Evolutionary conservation across 2,797 vertebrate species (phyloP), one percentile per base, ranked within the genome.

Genomic region (Echiichthys vipera): DNA sequence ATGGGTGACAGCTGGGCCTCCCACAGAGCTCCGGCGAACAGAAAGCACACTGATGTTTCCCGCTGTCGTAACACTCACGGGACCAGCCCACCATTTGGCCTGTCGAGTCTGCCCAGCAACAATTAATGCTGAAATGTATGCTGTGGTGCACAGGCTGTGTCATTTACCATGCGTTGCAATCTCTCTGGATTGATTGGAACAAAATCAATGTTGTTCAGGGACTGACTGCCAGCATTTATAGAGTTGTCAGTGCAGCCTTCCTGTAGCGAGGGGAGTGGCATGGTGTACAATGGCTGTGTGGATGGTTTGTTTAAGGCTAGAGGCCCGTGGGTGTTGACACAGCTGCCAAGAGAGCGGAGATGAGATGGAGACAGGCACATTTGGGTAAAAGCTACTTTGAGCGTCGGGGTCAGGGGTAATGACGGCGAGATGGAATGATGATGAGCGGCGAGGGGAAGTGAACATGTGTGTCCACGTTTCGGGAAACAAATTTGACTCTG

Each of bases 241-340:
- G 82, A 90, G 90, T 79, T 83, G 90, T 89, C 88, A 85, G 71
- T 17, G 66, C 54, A 61, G 86, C 83, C 85, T 80, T 89, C 84
- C 77, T 74, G 80, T 22, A 27, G 72, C 62, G 15, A 58, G 78
- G 81, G 88, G 82, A 81, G 81, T 66, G 81, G 76, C 82, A 36
- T 29, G 71, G 84, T 67, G 83, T 82, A 88, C 91, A 88, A 89
- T 73, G 88, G 82, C 77, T 76, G 80, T 51, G 78, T 56, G 86
- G 80, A 89, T 55, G 82, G 89, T 94, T 92, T 94, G 92, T 93
- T 94, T 94, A 91, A 93, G 88, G 78, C 83, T 82, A 15, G 74
- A 89, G 91, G 87, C 84, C 88, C 78, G 76, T 77, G 83, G 87
- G 76, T 95, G 94, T 95, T 94, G 93, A 94, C 92, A 94, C 93